These are phyloP conservation scores for Scleropages formosus DNA, from an alignment of 2,797 vertebrate species.

Conservation along the genomic window DNA sequence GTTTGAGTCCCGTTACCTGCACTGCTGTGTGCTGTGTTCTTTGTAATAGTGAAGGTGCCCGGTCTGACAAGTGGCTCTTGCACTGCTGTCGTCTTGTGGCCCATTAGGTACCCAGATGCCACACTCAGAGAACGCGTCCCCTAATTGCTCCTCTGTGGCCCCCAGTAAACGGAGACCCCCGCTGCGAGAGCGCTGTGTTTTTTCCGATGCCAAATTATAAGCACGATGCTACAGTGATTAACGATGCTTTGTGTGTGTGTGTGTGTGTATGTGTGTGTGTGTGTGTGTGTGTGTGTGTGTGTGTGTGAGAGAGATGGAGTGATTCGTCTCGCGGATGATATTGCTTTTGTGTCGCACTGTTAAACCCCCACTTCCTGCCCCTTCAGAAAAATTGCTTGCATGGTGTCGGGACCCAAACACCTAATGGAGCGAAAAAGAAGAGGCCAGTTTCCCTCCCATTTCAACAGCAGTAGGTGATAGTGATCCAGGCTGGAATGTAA, in stretches of 20 bases:
- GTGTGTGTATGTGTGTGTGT: too few relatives aligned
- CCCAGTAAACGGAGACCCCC: neutral
- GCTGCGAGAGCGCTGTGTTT: neutral
- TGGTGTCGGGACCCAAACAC: neutral
- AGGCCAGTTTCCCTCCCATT: neutral
- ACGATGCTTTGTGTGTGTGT: constrained; percentile 10
- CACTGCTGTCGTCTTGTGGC: too few relatives aligned
- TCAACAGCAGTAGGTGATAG: neutral
- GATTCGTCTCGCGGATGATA: neutral
- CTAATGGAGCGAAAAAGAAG: neutral
- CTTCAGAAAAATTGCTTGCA: neutral
- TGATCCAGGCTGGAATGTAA: neutral
- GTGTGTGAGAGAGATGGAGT: too few relatives aligned
- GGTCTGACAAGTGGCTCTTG: too few relatives aligned
- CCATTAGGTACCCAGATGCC: too few relatives aligned
- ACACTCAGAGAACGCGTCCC: too few relatives aligned
- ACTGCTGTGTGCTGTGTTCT: too few relatives aligned
- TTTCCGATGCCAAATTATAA: constrained; percentile 15
- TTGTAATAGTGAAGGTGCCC: too few relatives aligned
- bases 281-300: too few relatives aligned
- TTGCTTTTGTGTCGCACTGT: neutral
- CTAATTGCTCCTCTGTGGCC: neutral
- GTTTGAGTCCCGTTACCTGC: too few relatives aligned
- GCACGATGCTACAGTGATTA: constrained; percentile 10
- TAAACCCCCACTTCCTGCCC: neutral